Base-by-base conservation (phyloP, 2,797 vertebrate genomes). In the Dryobates pubescens region DNA sequence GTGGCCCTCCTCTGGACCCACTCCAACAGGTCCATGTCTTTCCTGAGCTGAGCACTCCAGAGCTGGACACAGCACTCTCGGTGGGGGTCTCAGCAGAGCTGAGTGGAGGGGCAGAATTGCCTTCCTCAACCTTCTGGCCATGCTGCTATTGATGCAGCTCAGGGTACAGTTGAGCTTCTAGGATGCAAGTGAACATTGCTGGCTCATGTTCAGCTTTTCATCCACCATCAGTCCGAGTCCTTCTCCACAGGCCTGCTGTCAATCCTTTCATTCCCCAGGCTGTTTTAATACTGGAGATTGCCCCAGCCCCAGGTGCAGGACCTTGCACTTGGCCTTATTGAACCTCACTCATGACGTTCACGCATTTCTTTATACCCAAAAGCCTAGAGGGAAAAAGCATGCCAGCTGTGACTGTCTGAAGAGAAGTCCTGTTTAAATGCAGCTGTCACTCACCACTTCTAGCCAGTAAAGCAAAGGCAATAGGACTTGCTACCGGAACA, bases 341-440 rank as follows among this genome's bases (percentile, higher is more conserved):
- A 69, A 51, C 67, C 32, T 51, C 67, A 29, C 32, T 51, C 67
- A 29, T 51, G 32, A 51, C 17, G 17, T 51, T 69, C 47, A 34
- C 47, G 20, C 47, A 36, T 20, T 54, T 75, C 54, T 67, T 54
- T 64, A 45, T 9, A 6, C 8, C 1, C 2, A 72, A 88, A 85
- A 75, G 67, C 64, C 57, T 58, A 11, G 49, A 85, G 78, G 70
- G 94, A 49, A 56, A 70, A 90, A 90, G 63, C 8, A 27, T 26
- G 34, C 63, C 90, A 83, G 65, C 81, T 93, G 83, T 51, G 34
- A 56, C 19, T 3, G 3, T 57, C 62, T 49, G 26, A 70, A 94
- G 88, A 87, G 89, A 92, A 90, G 62, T 64, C 54, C 56, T 69
- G 22, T 83, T n/a, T 18, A 71, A 75, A 62, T 22, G 75, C 85